Evolutionary conservation across 2,113 vertebrate genomes (phyloP).

Genomic region (Brienomyrus brachyistius): DNA sequence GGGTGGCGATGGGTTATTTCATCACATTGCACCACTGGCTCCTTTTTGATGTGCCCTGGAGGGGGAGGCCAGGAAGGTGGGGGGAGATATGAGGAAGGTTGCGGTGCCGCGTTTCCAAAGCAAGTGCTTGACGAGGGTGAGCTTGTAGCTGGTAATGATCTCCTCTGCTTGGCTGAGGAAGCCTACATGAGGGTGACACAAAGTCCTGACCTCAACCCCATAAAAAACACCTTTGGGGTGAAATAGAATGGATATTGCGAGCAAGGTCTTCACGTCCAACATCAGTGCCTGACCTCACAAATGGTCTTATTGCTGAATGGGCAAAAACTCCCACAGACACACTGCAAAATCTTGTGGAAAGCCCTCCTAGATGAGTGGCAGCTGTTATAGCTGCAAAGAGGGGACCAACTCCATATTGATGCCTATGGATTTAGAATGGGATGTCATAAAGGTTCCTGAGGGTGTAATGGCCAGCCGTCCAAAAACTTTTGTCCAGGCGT

Average conservation of each 20-base stretch:
- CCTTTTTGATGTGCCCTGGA: not conserved
- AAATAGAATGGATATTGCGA: not conserved
- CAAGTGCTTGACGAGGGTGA: not conserved
- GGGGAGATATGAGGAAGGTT: not conserved
- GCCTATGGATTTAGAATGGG: not conserved
- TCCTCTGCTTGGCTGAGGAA: not conserved
- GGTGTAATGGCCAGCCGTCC: not conserved
- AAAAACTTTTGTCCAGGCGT: not conserved
- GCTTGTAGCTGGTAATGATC: not conserved
- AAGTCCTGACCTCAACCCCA: not conserved
- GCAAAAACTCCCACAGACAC: not conserved
- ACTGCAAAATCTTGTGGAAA: not conserved
- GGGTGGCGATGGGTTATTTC: not conserved
- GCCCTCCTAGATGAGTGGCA: not conserved
- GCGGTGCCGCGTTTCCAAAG: not conserved
- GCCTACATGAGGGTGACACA: not conserved
- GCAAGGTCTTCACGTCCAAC: not conserved
- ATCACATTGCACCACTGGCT: not conserved
- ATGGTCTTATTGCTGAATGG: not conserved
- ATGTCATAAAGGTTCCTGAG: not conserved
- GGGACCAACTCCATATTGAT: not conserved
- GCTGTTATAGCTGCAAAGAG: not conserved
- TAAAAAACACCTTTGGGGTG: not conserved
- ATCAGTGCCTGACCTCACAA: not conserved
- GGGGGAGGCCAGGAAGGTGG: not conserved